These are phyloP conservation scores for Boulengeromyrus knoepffleri DNA, from an alignment of 2,113 vertebrate species.

Conservation along the genomic window DNA sequence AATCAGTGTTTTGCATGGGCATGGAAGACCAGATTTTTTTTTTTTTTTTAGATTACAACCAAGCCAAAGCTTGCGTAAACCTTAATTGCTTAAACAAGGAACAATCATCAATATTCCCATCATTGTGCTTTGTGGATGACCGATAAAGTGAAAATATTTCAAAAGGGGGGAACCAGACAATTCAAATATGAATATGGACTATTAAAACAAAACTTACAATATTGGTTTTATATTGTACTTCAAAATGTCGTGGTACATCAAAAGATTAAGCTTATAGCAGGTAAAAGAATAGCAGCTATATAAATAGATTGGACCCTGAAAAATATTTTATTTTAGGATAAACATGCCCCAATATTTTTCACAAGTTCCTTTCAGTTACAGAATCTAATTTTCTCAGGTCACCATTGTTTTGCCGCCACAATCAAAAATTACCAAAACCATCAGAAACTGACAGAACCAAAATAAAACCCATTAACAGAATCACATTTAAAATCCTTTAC, in stretches of 20 bases:
- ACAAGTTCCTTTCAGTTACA: background rate
- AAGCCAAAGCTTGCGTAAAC: background rate
- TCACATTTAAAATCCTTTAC: background rate
- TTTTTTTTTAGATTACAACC: background rate
- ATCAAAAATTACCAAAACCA: background rate
- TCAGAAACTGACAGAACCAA: background rate
- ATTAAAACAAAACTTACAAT: background rate
- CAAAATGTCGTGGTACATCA: background rate
- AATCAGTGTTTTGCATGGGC: background rate
- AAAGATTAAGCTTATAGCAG: background rate
- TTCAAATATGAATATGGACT: background rate
- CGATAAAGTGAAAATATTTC: background rate
- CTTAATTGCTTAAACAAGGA: background rate
- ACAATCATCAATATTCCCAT: background rate
- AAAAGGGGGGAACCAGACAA: background rate
- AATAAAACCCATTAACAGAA: background rate
- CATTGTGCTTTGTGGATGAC: background rate
- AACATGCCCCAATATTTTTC: background rate
- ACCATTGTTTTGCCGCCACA: background rate
- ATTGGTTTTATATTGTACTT: background rate
- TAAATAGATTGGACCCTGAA: background rate
- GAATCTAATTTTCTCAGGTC: background rate
- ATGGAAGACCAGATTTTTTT: background rate
- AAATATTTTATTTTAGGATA: background rate
- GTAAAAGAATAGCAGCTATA: background rate